A percentile compares a stretch with the other conserved stretches of the same genome.
Conservation (phyloP, 2,113 vertebrate genomes). For the Corythoichthys intestinalis region DNA sequence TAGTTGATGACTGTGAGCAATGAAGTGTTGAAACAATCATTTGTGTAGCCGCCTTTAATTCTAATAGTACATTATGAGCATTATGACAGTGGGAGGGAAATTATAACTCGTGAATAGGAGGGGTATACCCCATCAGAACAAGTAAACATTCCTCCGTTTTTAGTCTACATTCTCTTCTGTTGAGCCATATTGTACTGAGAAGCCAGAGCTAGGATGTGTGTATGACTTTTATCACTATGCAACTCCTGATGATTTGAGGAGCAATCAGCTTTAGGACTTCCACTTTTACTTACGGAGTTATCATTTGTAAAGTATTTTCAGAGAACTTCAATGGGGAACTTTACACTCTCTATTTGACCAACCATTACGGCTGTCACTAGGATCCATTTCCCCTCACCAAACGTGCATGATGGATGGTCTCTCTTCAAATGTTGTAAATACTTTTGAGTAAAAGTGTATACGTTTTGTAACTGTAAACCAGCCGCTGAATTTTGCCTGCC, state of each 20-base stretch:
- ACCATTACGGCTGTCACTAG: constrained; percentile 16
- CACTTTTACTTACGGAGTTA: constrained; percentile 23
- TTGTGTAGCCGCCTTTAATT: not conserved
- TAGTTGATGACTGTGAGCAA: not conserved
- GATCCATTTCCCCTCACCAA: constrained; percentile 21
- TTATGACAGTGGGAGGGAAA: not conserved
- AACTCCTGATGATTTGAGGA: not conserved
- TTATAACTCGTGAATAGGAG: not conserved
- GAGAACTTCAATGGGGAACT: constrained; percentile 61
- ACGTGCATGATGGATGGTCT: constrained; percentile 16
- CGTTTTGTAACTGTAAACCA: constrained; percentile 22
- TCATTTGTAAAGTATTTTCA: constrained; percentile 44
- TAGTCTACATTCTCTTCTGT: not conserved
- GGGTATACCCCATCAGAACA: not conserved
- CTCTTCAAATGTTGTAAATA: constrained; percentile 10
- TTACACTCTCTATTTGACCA: constrained; percentile 21
- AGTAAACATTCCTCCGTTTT: not conserved
- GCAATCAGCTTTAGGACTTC: not conserved
- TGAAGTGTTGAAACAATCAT: not conserved
- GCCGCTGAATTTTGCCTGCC: constrained; percentile 15
- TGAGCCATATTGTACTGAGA: not conserved
- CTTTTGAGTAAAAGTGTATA: constrained; percentile 9
- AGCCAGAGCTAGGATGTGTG: not conserved
- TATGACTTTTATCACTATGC: not conserved
- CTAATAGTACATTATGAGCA: not conserved